These are phyloP conservation scores for Mellilla xanthometata DNA, from an alignment of 2,888 invertebrate species.

Conservation along the genomic window DNA sequence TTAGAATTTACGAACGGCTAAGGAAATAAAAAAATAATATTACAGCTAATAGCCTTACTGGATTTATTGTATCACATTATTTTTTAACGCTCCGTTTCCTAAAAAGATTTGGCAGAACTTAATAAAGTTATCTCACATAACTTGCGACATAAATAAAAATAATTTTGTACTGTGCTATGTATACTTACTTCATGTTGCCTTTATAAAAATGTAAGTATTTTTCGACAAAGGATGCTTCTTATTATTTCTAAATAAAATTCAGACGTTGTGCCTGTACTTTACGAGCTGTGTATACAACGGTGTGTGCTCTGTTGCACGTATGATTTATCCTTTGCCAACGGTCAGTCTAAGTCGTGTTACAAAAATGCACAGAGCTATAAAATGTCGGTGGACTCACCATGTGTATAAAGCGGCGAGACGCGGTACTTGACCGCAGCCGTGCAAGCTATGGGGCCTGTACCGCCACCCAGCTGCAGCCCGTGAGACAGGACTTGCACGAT, in stretches of 20 bases:
- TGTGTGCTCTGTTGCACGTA: not conserved
- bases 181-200: too few species aligned
- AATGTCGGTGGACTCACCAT: slow-evolving; percentile 77
- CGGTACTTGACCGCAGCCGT: slow-evolving; percentile 84
- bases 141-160: slow-evolving; percentile 1
- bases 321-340: not conserved
- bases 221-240: too few species aligned
- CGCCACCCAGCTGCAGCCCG: slow-evolving; percentile 88
- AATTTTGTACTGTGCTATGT: slow-evolving; percentile 1
- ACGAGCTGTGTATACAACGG: not conserved
- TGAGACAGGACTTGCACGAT: slow-evolving; percentile 88
- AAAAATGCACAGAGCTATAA: not conserved
- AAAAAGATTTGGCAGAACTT: slow-evolving; percentile 7
- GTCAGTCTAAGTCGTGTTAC: not conserved
- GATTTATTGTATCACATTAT: slow-evolving; percentile 13
- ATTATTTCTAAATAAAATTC: too few species aligned
- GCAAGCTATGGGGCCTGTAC: slow-evolving; percentile 84
- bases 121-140: slow-evolving; percentile 8
- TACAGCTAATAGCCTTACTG: slow-evolving; percentile 10
- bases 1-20: slow-evolving; percentile 8
- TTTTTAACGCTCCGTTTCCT: slow-evolving; percentile 16
- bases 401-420: slow-evolving; percentile 84
- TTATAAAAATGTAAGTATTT: too few species aligned
- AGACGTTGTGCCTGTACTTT: not conserved
- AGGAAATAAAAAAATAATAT: slow-evolving; percentile 14